These are phyloP conservation scores for Aphrocallistes beatrix DNA, from an alignment of 37 sponge, comb jelly and placozoan genomes.

Conservation along the genomic window DNA sequence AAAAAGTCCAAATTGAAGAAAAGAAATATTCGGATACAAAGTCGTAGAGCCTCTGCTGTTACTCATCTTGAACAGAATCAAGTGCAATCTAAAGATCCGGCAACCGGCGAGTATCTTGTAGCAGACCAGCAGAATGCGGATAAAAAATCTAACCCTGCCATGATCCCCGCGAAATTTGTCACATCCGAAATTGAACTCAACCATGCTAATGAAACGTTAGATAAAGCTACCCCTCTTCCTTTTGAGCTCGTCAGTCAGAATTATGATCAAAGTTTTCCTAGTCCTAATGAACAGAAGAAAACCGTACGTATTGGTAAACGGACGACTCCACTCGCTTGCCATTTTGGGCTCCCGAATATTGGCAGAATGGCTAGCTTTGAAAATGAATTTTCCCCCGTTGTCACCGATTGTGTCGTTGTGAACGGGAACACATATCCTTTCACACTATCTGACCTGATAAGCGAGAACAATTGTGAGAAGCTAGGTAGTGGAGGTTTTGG, in stretches of 20 bases:
- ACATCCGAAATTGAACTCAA: background rate
- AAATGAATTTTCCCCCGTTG: background rate
- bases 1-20: background rate
- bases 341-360: background rate
- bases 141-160: too few relatives aligned
- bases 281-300: background rate
- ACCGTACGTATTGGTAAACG: background rate
- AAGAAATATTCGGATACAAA: background rate
- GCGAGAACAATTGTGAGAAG: constrained; percentile 11
- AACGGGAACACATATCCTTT: background rate
- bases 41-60: background rate
- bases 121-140: too few relatives aligned
- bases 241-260: background rate
- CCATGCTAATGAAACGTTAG: background rate
- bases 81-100: background rate
- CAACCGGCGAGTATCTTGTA: background rate
- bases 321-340: background rate
- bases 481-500: constrained; percentile 11
- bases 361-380: background rate
- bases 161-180: too few relatives aligned
- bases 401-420: background rate
- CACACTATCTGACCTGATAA: background rate
- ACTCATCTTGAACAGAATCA: background rate
- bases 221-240: constrained; percentile 18
- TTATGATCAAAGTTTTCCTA: background rate